A percentile compares a stretch with the other conserved stretches of the same genome.
Evolutionary conservation across 1,140 invertebrate genomes (phyloP).

Genomic region (Scylla paramamosain): DNA sequence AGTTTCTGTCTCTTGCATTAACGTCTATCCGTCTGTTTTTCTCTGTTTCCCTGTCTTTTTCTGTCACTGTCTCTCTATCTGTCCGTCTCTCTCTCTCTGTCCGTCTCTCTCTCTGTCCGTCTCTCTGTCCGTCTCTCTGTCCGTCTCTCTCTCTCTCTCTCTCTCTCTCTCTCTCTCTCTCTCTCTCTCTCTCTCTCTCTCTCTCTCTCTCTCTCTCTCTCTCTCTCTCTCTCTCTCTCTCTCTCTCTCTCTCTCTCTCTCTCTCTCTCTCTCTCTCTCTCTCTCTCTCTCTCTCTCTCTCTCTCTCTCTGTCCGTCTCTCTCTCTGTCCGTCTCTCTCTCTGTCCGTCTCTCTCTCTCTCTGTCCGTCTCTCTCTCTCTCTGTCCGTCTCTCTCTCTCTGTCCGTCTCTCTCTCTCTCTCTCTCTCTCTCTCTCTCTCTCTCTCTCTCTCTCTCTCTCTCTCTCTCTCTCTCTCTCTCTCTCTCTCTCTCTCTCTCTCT

Average conservation of each 20-base stretch:
- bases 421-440: background rate
- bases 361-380: background rate
- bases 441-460: background rate
- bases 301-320: background rate
- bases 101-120: too few relatives aligned
- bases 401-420: background rate
- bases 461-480: background rate
- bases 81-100: too few relatives aligned
- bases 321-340: background rate
- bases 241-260: background rate
- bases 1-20: too few relatives aligned
- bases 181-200: background rate
- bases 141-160: background rate
- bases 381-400: background rate
- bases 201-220: background rate
- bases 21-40: background rate
- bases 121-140: too few relatives aligned
- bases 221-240: background rate
- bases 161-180: background rate
- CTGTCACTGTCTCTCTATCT: too few relatives aligned
- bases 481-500: background rate
- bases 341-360: too few relatives aligned
- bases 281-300: background rate
- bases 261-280: background rate
- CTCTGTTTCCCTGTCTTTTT: background rate